Evolutionary conservation across 1,140 invertebrate genomes (phyloP).

Genomic region (Apolygus lucorum): DNA sequence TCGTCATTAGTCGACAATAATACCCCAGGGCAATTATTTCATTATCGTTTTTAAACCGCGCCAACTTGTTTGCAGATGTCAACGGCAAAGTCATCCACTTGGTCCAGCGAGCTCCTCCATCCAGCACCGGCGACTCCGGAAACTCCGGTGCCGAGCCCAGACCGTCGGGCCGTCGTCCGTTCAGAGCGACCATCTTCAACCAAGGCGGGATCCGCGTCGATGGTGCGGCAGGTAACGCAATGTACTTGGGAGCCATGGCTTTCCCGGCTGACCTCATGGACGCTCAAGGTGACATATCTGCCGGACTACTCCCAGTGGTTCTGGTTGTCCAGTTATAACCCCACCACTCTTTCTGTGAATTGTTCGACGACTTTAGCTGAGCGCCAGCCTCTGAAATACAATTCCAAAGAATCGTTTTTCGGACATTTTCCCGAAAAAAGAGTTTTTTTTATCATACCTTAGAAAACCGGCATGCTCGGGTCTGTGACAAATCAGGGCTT

Average conservation of each 20-base stretch:
- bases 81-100: constrained; percentile 88
- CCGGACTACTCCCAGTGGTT: constrained; percentile 1
- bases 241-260: constrained; percentile 56
- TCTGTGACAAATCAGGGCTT: too few relatives aligned
- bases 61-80: constrained; percentile 69
- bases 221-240: constrained; percentile 41
- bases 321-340: too few relatives aligned
- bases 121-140: constrained; percentile 27
- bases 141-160: constrained; percentile 19
- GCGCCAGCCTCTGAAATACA: too few relatives aligned
- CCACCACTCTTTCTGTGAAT: too few relatives aligned
- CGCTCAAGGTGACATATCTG: constrained; percentile 38
- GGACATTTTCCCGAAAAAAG: too few relatives aligned
- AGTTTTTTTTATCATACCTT: too few relatives aligned
- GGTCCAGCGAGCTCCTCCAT: constrained; percentile 69
- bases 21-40: too few relatives aligned
- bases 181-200: constrained; percentile 18
- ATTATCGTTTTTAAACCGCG: too few relatives aligned
- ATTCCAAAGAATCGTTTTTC: too few relatives aligned
- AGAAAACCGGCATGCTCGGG: too few relatives aligned
- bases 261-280: constrained; percentile 49
- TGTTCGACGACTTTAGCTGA: too few relatives aligned
- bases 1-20: too few relatives aligned
- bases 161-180: not conserved
- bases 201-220: constrained; percentile 10